These are phyloP conservation scores for Sinodicranocentrus sp. DNA, from an alignment of 2,888 invertebrate species.

Conservation along the genomic window DNA sequence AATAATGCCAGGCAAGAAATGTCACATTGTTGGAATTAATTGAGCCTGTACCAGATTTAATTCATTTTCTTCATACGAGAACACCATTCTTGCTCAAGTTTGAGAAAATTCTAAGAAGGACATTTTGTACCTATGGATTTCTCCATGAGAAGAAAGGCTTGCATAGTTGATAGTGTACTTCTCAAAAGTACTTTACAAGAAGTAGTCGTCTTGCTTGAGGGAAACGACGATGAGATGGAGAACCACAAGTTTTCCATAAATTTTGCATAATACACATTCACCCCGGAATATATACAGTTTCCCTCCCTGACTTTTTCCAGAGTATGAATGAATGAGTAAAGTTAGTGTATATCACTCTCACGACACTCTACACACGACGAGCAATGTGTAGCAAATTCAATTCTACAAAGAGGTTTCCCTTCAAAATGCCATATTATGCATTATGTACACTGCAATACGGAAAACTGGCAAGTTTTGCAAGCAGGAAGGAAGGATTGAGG, in stretches of 20 bases:
- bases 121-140: background rate
- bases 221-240: background rate
- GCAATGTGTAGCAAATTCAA: slow-evolving; percentile 51
- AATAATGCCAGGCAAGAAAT: slow-evolving; percentile 16
- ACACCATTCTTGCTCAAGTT: background rate
- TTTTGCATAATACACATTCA: slow-evolving; percentile 51
- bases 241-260: slow-evolving; percentile 62
- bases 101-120: background rate
- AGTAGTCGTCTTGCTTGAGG: background rate
- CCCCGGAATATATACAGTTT: too few species aligned
- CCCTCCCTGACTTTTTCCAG: background rate
- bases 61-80: slow-evolving; percentile 20
- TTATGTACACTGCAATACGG: background rate
- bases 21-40: slow-evolving; percentile 62
- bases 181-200: too few species aligned
- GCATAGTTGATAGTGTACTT: too few species aligned
- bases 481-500: slow-evolving; percentile 27
- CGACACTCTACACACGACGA: too few species aligned
- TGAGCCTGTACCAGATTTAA: slow-evolving; percentile 64
- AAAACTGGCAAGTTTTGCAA: background rate
- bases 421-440: too few species aligned
- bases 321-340: background rate
- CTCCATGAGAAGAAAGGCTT: background rate
- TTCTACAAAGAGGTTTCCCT: slow-evolving; percentile 5
- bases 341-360: too few species aligned